phyloP scores from a whole-genome alignment of 2,113 vertebrate species.

The Phaetusa simplex region DNA sequence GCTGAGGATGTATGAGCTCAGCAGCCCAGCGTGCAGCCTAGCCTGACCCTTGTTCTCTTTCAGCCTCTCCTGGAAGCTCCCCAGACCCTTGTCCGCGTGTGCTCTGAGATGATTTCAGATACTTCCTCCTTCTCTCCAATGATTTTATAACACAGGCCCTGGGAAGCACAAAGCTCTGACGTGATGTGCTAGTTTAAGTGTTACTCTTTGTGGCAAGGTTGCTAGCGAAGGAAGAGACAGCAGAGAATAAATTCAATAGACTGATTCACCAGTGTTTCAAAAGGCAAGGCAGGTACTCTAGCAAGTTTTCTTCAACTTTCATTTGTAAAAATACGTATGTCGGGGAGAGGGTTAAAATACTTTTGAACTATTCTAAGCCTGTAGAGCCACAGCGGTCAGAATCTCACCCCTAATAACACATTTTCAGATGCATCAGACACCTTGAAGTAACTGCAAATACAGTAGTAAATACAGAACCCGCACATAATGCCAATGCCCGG shows the following conservation, averaged over 20 bases:
- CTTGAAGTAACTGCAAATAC: neutral
- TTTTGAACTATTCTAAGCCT: neutral
- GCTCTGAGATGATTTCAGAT: neutral
- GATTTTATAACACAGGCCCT: neutral
- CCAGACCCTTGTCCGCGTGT: neutral
- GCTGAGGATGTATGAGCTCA: neutral
- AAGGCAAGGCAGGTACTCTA: neutral
- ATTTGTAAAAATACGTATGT: neutral
- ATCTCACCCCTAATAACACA: neutral
- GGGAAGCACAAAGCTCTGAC: neutral
- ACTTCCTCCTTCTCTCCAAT: neutral
- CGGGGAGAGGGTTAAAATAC: neutral
- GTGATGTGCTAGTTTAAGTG: neutral
- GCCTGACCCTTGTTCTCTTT: neutral
- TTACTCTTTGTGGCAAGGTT: neutral
- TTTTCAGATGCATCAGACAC: neutral
- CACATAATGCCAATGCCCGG: neutral
- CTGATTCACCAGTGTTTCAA: neutral
- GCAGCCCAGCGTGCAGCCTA: neutral
- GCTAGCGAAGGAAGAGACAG: neutral
- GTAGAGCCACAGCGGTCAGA: fast-evolving
- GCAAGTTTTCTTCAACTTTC: neutral
- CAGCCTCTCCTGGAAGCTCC: neutral
- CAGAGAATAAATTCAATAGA: neutral
- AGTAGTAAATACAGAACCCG: too few relatives aligned